Conservation (phyloP, 2,113 vertebrate species). For the Xenopus laevis region DNA sequence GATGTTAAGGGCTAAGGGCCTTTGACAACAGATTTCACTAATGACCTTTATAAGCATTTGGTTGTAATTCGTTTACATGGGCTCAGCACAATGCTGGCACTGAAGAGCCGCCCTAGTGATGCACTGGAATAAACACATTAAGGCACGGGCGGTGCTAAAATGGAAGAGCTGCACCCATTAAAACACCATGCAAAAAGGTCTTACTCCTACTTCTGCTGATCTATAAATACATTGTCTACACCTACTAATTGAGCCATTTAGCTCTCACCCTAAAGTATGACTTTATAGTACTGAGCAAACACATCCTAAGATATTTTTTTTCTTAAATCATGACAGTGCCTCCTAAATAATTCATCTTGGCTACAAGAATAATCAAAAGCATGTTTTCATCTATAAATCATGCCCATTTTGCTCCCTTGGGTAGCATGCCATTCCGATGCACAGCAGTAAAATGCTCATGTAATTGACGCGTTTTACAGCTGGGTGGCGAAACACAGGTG, state of each 20-base stretch:
- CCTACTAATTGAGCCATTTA: neutral
- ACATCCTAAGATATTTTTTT: neutral
- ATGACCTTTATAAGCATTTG: too few relatives aligned
- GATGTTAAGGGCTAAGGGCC: too few relatives aligned
- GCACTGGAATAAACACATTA: too few relatives aligned
- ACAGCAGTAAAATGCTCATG: slow-evolving; percentile 47
- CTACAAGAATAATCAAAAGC: slow-evolving; percentile 49
- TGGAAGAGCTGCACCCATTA: too few relatives aligned
- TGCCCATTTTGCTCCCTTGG: slow-evolving; percentile 29
- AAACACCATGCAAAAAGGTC: too few relatives aligned
- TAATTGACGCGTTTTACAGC: slow-evolving; percentile 64
- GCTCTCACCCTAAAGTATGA: neutral
- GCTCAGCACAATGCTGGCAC: too few relatives aligned
- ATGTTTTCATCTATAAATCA: slow-evolving; percentile 57
- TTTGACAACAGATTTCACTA: too few relatives aligned
- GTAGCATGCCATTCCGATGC: slow-evolving; percentile 58
- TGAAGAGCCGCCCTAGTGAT: too few relatives aligned
- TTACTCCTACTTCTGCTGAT: too few relatives aligned
- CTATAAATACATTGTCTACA: too few relatives aligned
- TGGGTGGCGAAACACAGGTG: slow-evolving; percentile 47
- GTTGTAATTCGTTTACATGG: too few relatives aligned
- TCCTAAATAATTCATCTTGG: slow-evolving; percentile 24
- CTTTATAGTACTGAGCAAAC: slow-evolving; percentile 6
- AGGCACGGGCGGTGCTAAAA: too few relatives aligned
- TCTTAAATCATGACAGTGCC: slow-evolving; percentile 5